These are phyloP conservation scores for Myotis myotis DNA, from an alignment of 2,797 vertebrate genomes.

Conservation along the genomic window DNA sequence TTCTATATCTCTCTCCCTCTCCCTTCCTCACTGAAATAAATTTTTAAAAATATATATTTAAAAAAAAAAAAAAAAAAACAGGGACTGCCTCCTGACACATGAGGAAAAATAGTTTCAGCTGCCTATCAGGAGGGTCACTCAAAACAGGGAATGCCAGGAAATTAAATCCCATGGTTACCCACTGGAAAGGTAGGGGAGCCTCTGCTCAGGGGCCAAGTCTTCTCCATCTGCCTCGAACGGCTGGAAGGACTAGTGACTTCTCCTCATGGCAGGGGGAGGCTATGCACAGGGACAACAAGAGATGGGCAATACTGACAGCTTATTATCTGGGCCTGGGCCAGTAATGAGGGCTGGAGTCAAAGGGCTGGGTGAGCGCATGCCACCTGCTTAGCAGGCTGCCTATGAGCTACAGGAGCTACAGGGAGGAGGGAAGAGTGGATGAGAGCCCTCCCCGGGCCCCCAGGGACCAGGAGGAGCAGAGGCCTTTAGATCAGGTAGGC, in stretches of 20 bases:
- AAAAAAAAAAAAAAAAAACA: too few relatives aligned
- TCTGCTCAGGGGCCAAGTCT: background rate
- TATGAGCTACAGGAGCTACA: background rate
- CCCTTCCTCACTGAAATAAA: too few relatives aligned
- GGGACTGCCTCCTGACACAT: background rate
- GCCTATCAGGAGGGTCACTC: background rate
- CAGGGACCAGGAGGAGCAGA: background rate
- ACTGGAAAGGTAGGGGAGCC: background rate
- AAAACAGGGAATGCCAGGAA: background rate
- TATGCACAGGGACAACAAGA: background rate
- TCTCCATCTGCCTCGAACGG: background rate
- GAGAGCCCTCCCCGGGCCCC: background rate
- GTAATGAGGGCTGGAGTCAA: background rate
- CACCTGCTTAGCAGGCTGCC: background rate
- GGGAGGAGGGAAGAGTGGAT: background rate
- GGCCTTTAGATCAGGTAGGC: background rate
- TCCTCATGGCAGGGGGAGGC: background rate
- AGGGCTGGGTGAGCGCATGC: fast-evolving
- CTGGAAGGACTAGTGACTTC: fast-evolving
- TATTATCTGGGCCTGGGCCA: fast-evolving
- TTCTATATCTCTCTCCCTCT: too few relatives aligned
- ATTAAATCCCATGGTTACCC: background rate
- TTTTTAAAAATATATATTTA: too few relatives aligned
- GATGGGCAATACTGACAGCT: background rate
- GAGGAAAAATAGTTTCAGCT: background rate